Evolutionary conservation across 2,113 vertebrate species (phyloP).

Genomic region (Nipponia nippon): DNA sequence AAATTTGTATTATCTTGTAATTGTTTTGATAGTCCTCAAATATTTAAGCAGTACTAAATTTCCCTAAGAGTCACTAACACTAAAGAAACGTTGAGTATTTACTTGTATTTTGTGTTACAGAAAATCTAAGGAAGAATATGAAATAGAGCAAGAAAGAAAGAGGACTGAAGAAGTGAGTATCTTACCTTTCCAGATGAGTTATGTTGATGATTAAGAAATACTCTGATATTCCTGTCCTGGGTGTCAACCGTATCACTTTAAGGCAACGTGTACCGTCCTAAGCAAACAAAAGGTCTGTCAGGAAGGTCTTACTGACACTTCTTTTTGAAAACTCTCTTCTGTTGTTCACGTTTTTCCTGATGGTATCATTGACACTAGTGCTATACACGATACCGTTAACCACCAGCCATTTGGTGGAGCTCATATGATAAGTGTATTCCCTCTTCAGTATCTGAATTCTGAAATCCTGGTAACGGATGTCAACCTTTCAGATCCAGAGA

Average conservation of each 20-base stretch:
- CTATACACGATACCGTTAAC: not conserved
- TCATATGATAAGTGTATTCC: not conserved
- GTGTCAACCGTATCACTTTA: not conserved
- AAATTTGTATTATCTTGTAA: not conserved
- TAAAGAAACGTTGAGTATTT: not conserved
- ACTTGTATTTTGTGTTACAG: slow-evolving; percentile 70
- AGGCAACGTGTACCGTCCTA: not conserved
- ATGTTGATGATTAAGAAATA: not conserved
- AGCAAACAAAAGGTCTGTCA: not conserved
- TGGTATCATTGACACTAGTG: not conserved
- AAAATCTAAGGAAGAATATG: slow-evolving; percentile 95
- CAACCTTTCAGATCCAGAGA: not conserved
- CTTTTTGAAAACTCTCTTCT: not conserved
- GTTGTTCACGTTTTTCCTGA: not conserved
- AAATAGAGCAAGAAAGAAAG: slow-evolving; percentile 80
- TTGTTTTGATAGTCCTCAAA: not conserved
- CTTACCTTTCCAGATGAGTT: not conserved
- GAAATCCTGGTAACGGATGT: not conserved
- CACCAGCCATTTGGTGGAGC: not conserved
- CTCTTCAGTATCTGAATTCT: not conserved
- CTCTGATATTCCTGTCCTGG: not conserved
- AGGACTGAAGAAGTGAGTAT: slow-evolving; percentile 67
- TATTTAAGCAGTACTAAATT: not conserved
- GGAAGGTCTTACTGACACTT: not conserved
- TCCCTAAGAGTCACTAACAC: not conserved